Conservation (phyloP, 64 coral and sea anemone genomes). For the Dendrophyllia cribrosa region DNA sequence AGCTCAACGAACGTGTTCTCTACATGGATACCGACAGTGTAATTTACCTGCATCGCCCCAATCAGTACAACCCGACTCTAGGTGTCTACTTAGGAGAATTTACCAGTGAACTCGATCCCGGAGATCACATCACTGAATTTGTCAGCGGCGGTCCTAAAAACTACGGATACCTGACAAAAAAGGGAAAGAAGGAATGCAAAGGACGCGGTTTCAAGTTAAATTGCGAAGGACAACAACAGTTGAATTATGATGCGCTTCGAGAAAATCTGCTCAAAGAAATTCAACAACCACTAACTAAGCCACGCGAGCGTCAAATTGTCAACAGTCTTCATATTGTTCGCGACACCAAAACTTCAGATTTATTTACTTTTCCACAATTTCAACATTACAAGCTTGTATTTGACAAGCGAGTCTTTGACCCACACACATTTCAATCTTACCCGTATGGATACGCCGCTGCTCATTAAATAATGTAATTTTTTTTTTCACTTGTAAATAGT, state of each 20-base stretch:
- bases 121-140: not conserved
- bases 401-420: too few species aligned
- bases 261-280: not conserved
- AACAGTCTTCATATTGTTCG: too few species aligned
- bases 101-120: not conserved
- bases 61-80: not conserved
- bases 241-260: not conserved
- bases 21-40: slow-evolving; percentile 43
- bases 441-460: too few species aligned
- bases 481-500: too few species aligned
- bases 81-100: slow-evolving; percentile 37
- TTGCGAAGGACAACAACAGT: not conserved
- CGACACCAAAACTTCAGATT: too few species aligned
- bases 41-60: not conserved
- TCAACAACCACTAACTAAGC: too few species aligned
- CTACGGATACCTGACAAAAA: not conserved
- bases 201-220: not conserved
- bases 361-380: too few species aligned
- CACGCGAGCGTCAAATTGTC: too few species aligned
- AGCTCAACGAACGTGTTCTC: not conserved
- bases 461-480: too few species aligned
- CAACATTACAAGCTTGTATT: too few species aligned
- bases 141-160: slow-evolving; percentile 30
- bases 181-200: slow-evolving; percentile 8
- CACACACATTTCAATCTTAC: too few species aligned